A percentile compares a stretch with the other conserved stretches of the same genome.
Evolutionary conservation across 2,888 invertebrate species (phyloP).

Genomic region (Volucella bombylans): DNA sequence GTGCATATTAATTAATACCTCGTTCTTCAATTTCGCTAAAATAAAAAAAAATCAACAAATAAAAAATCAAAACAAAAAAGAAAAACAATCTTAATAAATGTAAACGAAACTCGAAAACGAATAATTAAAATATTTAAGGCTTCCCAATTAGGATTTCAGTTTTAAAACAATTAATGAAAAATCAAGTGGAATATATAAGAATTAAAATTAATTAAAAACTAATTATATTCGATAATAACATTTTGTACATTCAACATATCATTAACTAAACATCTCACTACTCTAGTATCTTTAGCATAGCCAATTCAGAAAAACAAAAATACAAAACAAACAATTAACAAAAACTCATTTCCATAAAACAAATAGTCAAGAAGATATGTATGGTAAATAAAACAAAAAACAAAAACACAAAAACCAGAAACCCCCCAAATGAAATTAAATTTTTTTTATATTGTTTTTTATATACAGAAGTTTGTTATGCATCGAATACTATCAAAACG

Average conservation of each 20-base stretch:
- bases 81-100: not conserved
- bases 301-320: slow-evolving; percentile 30
- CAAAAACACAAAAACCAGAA: slow-evolving; percentile 12
- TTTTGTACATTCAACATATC: slow-evolving; percentile 74
- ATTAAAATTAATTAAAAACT: slow-evolving; percentile 28
- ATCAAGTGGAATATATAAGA: slow-evolving; percentile 13
- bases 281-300: slow-evolving; percentile 60
- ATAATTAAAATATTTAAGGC: slow-evolving; percentile 42
- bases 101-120: slow-evolving; percentile 23
- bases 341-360: slow-evolving; percentile 25
- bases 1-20: slow-evolving; percentile 19
- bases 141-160: slow-evolving; percentile 36
- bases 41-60: slow-evolving; percentile 3
- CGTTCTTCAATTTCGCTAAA: slow-evolving; percentile 51
- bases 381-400: not conserved
- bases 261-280: slow-evolving; percentile 70
- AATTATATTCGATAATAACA: slow-evolving; percentile 62
- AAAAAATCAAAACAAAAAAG: not conserved
- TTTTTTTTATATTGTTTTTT: not conserved
- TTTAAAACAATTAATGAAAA: slow-evolving; percentile 14
- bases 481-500: slow-evolving; percentile 62
- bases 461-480: slow-evolving; percentile 43
- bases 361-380: not conserved
- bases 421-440: too few species aligned
- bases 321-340: slow-evolving; percentile 12